Evolutionary conservation across 2,797 vertebrate species (phyloP).

Genomic region (Tympanoctomys barrerae): DNA sequence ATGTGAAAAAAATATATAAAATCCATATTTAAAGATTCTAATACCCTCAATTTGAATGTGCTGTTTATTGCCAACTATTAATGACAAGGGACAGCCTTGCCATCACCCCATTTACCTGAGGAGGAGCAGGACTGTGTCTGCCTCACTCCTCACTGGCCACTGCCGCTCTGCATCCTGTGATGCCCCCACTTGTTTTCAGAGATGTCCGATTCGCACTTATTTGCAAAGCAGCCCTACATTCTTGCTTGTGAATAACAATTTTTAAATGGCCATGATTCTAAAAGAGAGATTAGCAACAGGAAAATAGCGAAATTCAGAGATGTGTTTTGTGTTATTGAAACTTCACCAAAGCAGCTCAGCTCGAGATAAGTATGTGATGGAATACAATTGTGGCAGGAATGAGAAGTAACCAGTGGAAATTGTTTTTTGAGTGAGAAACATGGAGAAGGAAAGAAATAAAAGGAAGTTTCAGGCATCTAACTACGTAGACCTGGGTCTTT

Average conservation of each 20-base stretch:
- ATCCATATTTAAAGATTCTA: constrained; percentile 8
- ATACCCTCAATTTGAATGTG: constrained; percentile 26
- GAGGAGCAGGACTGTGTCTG: neutral
- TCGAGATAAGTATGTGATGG: constrained; percentile 19
- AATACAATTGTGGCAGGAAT: neutral
- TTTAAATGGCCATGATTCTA: constrained; percentile 1
- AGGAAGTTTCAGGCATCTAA: neutral
- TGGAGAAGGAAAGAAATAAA: neutral
- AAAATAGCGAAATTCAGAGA: constrained; percentile 20
- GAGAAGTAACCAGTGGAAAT: constrained; percentile 7
- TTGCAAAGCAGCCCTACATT: neutral
- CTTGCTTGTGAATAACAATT: neutral
- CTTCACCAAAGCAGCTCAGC: neutral
- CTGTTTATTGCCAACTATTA: neutral
- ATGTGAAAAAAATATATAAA: neutral
- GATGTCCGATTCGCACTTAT: neutral
- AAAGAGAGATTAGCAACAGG: neutral
- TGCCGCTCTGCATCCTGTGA: neutral
- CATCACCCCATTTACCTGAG: neutral
- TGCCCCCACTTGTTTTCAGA: neutral
- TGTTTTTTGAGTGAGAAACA: neutral
- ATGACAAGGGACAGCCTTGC: neutral
- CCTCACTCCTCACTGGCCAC: neutral
- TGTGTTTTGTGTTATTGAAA: constrained; percentile 42
- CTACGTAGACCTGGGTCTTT: neutral